Conservation (phyloP, 2,888 invertebrate species). For the Mantis religiosa region DNA sequence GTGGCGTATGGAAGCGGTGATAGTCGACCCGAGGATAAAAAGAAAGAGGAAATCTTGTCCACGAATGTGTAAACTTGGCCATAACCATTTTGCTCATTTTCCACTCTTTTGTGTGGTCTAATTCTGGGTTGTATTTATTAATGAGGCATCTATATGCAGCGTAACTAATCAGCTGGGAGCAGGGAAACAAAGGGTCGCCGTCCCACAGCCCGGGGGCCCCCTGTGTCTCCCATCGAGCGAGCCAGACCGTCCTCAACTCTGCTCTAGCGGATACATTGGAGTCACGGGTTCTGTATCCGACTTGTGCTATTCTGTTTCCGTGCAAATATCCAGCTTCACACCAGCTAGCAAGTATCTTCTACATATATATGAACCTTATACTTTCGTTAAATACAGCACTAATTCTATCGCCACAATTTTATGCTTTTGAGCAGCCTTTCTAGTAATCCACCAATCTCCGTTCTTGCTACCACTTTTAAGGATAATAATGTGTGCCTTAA, state of each 20-base stretch:
- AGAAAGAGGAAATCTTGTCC: background rate
- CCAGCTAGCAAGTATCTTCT: no score
- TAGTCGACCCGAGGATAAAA: background rate
- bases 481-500: no score
- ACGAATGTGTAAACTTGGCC: background rate
- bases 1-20: background rate
- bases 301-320: no score
- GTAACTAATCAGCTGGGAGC: background rate
- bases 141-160: background rate
- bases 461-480: no score
- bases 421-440: no score
- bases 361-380: no score
- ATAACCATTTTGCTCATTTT: background rate
- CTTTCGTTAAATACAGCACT: no score
- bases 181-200: background rate
- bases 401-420: no score
- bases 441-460: no score
- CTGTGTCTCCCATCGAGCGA: background rate
- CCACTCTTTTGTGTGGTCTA: background rate
- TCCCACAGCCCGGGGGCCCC: background rate
- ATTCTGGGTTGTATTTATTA: background rate
- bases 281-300: no score
- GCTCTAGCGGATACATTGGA: no score
- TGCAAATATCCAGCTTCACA: no score
- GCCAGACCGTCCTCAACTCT: background rate